These are phyloP conservation scores for Panzeria rudis DNA, from an alignment of 2,888 invertebrate genomes.

Conservation along the genomic window DNA sequence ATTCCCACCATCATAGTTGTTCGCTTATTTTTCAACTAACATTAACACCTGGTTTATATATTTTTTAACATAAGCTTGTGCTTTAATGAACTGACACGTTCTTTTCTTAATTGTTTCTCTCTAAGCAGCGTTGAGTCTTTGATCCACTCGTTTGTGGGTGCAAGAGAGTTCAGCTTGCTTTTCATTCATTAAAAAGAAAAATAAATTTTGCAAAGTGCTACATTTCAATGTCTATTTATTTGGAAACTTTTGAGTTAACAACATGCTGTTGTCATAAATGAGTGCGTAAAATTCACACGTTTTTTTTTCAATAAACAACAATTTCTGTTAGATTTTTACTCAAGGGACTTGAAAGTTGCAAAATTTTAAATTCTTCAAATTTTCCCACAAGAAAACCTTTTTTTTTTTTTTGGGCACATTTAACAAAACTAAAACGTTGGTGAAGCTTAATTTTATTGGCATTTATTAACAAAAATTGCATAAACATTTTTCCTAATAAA, in stretches of 20 bases:
- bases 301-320: background rate
- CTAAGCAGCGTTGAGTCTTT: background rate
- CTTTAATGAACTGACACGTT: conserved; percentile 74
- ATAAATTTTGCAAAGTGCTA: background rate
- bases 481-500: conserved; percentile 66
- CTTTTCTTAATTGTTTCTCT: conserved; percentile 54
- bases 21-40: background rate
- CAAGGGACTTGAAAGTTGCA: background rate
- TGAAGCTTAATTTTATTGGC: conserved; percentile 56
- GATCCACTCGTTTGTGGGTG: background rate
- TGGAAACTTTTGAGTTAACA: conserved; percentile 41
- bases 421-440: background rate
- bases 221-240: conserved; percentile 18
- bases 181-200: background rate
- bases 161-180: background rate
- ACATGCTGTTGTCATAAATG: conserved; percentile 42
- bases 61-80: conserved; percentile 20
- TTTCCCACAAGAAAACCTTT: conserved; percentile 39
- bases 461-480: conserved; percentile 54
- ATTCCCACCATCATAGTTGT: conserved; percentile 29
- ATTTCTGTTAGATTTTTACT: background rate
- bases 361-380: conserved; percentile 6
- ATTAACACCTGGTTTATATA: conserved; percentile 49
- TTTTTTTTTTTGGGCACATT: background rate
- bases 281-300: conserved; percentile 61